A percentile compares a stretch with the other conserved stretches of the same genome.
Conservation (phyloP, 2,888 invertebrate species). For the Drosophila fungiperda region DNA sequence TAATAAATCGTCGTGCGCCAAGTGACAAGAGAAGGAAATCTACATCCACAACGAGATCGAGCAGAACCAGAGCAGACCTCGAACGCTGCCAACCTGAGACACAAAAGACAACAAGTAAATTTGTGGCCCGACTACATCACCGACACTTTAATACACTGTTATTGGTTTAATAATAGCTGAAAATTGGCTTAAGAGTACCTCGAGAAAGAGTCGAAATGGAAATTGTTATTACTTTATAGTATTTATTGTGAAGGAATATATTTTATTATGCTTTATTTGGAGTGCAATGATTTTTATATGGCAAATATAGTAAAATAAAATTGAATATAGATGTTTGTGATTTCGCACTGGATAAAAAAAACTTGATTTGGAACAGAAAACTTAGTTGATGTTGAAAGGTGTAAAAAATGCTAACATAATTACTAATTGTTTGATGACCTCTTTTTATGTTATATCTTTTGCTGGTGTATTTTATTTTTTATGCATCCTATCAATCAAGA, state of each 20-base stretch:
- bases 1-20: conserved; percentile 70
- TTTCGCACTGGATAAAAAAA: background rate
- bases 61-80: conserved; percentile 7
- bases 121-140: too few relatives aligned
- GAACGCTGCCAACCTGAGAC: conserved; percentile 38
- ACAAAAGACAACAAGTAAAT: conserved; percentile 57
- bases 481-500: background rate
- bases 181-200: background rate
- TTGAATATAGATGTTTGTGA: background rate
- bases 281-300: background rate
- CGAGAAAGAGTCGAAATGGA: background rate
- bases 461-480: background rate
- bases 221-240: background rate
- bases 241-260: background rate
- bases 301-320: background rate
- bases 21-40: conserved; percentile 64
- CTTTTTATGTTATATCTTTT: background rate
- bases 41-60: conserved; percentile 27
- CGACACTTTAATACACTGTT: background rate
- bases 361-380: background rate
- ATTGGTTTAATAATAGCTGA: background rate
- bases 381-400: background rate
- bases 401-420: background rate
- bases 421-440: background rate
- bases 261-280: background rate